Evolutionary conservation across 1,140 invertebrate genomes (phyloP), one percentile per base, ranked within the genome.

Genomic region (Harlomillsia oculata): DNA sequence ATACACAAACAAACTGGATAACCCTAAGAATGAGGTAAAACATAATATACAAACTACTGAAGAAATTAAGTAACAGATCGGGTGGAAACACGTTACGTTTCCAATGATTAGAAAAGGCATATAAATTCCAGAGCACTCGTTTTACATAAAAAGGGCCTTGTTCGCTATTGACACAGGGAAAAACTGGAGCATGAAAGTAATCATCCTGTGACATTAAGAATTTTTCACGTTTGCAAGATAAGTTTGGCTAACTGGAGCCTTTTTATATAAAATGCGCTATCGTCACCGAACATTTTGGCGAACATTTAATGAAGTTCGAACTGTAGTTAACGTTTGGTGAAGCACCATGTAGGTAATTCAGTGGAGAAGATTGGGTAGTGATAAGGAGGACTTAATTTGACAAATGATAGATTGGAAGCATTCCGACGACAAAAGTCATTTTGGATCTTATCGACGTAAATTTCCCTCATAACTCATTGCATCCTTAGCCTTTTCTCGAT

Each of bases 341-440:
- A 46, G 43, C 45, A 26, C 40, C 41, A 32, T 46, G 45, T 56
- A 40, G 52, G 51, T 54, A 60, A 60, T 60, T 60, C 50, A 49
- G 46, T 36, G 32, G 43, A 50, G 46, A 28, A 60, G 53, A 60
- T 60, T 55, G 59, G 59, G 52, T 52, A 52, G 59, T 56, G 59
- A 60, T 60, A 60, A 60, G 55, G 55, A 56, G 48, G 48, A 56
- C 53, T 60, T 60, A 60, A 60, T 60, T 60, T 60, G 59, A 60
- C 59, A 60, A 60, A 60, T 60, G 59, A 60, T 60, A 53, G 59
- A 60, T 60, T 55, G 51, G 52, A 45, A 56, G 53, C 59, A 52
- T 52, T 56, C 46, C 53, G 49, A 60, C 59, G 48, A 56, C 48
- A 56, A 60, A 49, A 55, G 52, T 55, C 53, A 54, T 60, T 60